phyloP scores from a whole-genome alignment of 2,113 vertebrate genomes.

The Diphyllodes magnificus region DNA sequence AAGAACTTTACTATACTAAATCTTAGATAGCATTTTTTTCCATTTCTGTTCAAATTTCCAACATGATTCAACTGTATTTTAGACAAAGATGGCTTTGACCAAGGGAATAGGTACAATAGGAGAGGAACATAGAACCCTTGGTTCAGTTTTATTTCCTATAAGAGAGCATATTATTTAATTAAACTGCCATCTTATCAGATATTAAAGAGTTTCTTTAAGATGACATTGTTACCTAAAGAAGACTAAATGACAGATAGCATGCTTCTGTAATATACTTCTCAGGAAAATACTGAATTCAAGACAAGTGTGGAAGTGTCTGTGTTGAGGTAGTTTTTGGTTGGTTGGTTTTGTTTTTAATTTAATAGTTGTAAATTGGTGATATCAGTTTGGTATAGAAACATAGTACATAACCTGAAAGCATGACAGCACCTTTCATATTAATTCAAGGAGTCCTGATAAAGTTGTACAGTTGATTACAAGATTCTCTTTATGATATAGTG shows the following conservation, averaged over 20 bases:
- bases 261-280: background rate
- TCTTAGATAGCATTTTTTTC: background rate
- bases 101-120: background rate
- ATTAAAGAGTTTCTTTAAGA: background rate
- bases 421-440: background rate
- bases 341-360: background rate
- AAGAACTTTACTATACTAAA: background rate
- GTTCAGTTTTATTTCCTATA: background rate
- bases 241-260: background rate
- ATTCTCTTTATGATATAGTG: background rate
- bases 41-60: background rate
- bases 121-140: background rate
- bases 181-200: background rate
- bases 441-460: background rate
- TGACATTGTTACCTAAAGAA: background rate
- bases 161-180: background rate
- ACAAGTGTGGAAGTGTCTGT: background rate
- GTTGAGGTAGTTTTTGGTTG: background rate
- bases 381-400: background rate
- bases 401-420: background rate
- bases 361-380: background rate
- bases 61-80: background rate
- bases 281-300: background rate
- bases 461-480: background rate
- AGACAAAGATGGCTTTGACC: background rate